phyloP scores from a whole-genome alignment of 2,888 invertebrate genomes.

The Myopa tessellatipennis region DNA sequence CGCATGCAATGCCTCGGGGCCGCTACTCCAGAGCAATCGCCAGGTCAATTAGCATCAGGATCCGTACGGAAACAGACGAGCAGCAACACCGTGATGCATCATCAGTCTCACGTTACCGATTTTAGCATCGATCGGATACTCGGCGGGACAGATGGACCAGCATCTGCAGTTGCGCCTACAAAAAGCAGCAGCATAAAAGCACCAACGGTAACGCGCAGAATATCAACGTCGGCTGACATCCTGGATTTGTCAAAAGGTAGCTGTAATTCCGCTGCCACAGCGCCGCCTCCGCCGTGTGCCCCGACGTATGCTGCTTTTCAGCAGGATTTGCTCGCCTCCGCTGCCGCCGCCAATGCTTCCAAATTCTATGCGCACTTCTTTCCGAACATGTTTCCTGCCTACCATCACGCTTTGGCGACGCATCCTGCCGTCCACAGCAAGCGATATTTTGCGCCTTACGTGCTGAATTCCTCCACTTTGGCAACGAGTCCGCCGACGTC shows the following conservation, averaged over 20 bases:
- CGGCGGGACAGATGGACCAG: slow-evolving; percentile 23
- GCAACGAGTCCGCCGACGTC: slow-evolving; percentile 13
- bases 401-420: background rate
- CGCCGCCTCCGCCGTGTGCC: background rate
- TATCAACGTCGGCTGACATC: slow-evolving; percentile 49
- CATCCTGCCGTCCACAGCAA: slow-evolving; percentile 49
- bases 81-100: slow-evolving; percentile 35
- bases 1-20: slow-evolving; percentile 59
- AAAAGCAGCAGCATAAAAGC: slow-evolving; percentile 39
- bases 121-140: slow-evolving; percentile 66
- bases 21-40: background rate
- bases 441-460: slow-evolving; percentile 58
- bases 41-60: background rate
- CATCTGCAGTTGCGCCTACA: background rate
- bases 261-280: slow-evolving; percentile 18
- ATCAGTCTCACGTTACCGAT: slow-evolving; percentile 59
- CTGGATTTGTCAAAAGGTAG: slow-evolving; percentile 62
- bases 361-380: slow-evolving; percentile 64
- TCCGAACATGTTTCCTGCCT: slow-evolving; percentile 59
- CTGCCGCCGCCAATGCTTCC: slow-evolving; percentile 55
- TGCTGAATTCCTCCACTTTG: slow-evolving; percentile 47
- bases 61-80: slow-evolving; percentile 18
- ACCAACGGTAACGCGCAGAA: slow-evolving; percentile 9
- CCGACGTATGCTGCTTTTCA: slow-evolving; percentile 49
- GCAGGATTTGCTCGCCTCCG: slow-evolving; percentile 55